Percentiles rank a stretch among this genome's conserved stretches.
Evolutionary conservation across 2,113 vertebrate species (phyloP).

Genomic region (Rhinoderma darwinii): DNA sequence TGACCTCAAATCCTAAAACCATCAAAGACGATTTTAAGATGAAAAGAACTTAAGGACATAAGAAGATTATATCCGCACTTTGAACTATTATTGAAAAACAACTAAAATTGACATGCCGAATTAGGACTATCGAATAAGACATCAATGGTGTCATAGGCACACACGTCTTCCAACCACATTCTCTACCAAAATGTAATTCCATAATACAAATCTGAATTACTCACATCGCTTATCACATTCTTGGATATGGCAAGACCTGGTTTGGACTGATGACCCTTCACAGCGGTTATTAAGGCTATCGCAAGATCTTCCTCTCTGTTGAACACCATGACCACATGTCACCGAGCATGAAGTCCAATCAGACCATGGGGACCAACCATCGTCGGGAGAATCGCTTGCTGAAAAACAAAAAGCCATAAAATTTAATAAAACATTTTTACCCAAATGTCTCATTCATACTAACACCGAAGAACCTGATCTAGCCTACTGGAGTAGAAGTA

Average conservation of each 20-base stretch:
- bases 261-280: constrained; percentile 96
- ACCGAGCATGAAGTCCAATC: constrained; percentile 97
- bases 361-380: constrained; percentile 97
- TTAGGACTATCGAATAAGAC: not conserved
- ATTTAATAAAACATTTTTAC: not conserved
- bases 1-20: not conserved
- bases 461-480: not conserved
- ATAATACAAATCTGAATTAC: constrained; percentile 62
- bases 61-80: constrained; percentile 23
- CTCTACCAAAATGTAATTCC: not conserved
- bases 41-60: not conserved
- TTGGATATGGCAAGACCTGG: constrained; percentile 91
- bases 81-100: not conserved
- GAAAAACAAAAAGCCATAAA: constrained; percentile 23
- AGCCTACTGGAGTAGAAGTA: not conserved
- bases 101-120: not conserved
- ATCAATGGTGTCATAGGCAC: not conserved
- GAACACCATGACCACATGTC: constrained; percentile 92
- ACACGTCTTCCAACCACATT: not conserved
- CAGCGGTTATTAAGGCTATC: constrained; percentile 97
- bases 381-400: constrained; percentile 85
- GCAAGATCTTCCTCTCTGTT: constrained; percentile 96
- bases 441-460: not conserved
- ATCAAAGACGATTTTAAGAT: not conserved
- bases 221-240: constrained; percentile 98